These are phyloP conservation scores for Laterallus jamaicensis DNA, from an alignment of 2,113 vertebrate genomes.

Conservation along the genomic window DNA sequence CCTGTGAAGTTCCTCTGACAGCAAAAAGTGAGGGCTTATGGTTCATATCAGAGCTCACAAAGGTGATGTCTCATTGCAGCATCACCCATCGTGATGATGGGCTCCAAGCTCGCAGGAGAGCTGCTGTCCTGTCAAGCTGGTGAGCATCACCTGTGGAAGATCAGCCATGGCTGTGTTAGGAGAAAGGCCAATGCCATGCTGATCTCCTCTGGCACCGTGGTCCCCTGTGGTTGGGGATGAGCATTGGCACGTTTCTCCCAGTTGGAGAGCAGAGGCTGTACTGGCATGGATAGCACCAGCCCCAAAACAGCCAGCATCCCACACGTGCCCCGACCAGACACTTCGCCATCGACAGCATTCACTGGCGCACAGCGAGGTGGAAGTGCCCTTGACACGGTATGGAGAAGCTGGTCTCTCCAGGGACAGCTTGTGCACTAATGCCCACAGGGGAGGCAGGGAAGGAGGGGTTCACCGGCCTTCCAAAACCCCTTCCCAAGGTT, in stretches of 20 bases:
- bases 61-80: rapidly evolving
- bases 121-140: neutral
- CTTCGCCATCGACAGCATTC: rapidly evolving
- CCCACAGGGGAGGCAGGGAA: neutral
- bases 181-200: neutral
- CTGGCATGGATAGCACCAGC: neutral
- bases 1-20: neutral
- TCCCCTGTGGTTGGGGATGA: rapidly evolving
- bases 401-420: neutral
- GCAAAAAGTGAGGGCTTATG: neutral
- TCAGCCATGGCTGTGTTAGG: neutral
- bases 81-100: rapidly evolving
- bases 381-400: neutral
- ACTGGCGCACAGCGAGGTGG: rapidly evolving
- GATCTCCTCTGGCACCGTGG: neutral
- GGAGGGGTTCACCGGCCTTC: neutral
- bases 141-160: neutral
- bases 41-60: rapidly evolving
- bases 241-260: too few relatives aligned
- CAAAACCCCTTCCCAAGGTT: neutral
- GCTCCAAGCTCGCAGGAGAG: neutral
- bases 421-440: neutral
- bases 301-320: neutral
- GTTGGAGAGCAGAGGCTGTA: neutral
- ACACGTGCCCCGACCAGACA: neutral